phyloP scores from a whole-genome alignment of 2,888 invertebrate genomes.

The Macaria liturata region DNA sequence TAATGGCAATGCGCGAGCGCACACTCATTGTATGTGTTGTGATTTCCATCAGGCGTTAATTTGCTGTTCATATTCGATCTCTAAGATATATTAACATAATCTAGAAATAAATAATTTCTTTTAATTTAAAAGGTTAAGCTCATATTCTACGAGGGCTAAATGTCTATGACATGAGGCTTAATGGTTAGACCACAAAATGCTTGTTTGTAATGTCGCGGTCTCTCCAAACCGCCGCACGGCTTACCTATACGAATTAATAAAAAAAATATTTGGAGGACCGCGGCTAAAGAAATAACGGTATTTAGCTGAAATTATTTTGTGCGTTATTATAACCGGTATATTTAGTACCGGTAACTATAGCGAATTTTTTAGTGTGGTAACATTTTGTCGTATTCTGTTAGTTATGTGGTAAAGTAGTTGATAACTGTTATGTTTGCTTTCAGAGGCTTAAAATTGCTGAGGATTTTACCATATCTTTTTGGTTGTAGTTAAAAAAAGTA shows the following conservation, averaged over 20 bases:
- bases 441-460: slow-evolving; percentile 43
- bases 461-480: slow-evolving; percentile 35
- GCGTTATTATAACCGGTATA: slow-evolving; percentile 51
- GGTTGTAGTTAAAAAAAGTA: slow-evolving; percentile 4
- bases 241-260: slow-evolving; percentile 67
- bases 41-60: too few relatives aligned
- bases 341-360: slow-evolving; percentile 61
- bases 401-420: slow-evolving; percentile 67
- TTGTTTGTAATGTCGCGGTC: slow-evolving; percentile 56
- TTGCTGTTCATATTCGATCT: too few relatives aligned
- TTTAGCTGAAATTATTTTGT: slow-evolving; percentile 44
- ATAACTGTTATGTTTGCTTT: slow-evolving; percentile 75
- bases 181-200: slow-evolving; percentile 73
- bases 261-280: slow-evolving; percentile 53
- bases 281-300: slow-evolving; percentile 42
- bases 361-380: slow-evolving; percentile 79
- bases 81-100: too few relatives aligned
- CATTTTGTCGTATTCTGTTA: slow-evolving; percentile 68
- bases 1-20: too few relatives aligned
- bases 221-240: slow-evolving; percentile 52
- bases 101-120: too few relatives aligned
- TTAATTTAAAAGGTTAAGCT: not conserved
- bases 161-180: slow-evolving; percentile 49
- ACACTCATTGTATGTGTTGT: too few relatives aligned
- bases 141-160: slow-evolving; percentile 36